Percentiles rank a stretch among this genome's conserved stretches.
These are phyloP conservation scores for Phania funesta DNA, from an alignment of 2,888 invertebrate species.

Conservation along the genomic window DNA sequence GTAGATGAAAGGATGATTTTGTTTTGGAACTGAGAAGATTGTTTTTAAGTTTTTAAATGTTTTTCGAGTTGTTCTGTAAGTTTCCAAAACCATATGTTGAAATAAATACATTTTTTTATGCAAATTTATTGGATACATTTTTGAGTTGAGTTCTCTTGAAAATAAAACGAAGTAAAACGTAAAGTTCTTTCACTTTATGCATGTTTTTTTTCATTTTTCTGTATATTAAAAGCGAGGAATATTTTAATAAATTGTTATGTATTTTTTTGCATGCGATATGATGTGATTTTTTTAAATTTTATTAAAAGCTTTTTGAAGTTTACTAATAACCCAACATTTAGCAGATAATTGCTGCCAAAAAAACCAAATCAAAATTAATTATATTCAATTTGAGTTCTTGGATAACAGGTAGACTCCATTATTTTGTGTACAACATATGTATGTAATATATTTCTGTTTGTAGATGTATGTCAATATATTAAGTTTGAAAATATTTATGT, in stretches of 20 bases:
- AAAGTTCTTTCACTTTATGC: constrained; percentile 42
- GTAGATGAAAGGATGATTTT: constrained; percentile 57
- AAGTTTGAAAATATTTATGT: not conserved
- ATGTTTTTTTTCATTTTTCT: constrained; percentile 4
- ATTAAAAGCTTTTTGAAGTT: constrained; percentile 67
- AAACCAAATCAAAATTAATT: constrained; percentile 53
- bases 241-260: constrained; percentile 58
- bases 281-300: constrained; percentile 27
- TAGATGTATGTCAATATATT: not conserved
- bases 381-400: constrained; percentile 34
- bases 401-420: constrained; percentile 61
- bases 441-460: not conserved
- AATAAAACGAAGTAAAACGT: constrained; percentile 6
- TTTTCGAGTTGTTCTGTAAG: constrained; percentile 17
- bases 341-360: constrained; percentile 47
- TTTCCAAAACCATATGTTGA: not conserved
- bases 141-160: not conserved
- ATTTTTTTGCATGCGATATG: constrained; percentile 32
- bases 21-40: constrained; percentile 24
- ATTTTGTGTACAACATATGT: not conserved
- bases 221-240: constrained; percentile 24
- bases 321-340: constrained; percentile 60
- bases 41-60: constrained; percentile 5
- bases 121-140: too few species aligned
- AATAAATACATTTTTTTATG: not conserved